Evolutionary conservation across 2,888 invertebrate genomes (phyloP), one percentile per base, ranked within the genome.

Genomic region (Xanthorhoe designata): DNA sequence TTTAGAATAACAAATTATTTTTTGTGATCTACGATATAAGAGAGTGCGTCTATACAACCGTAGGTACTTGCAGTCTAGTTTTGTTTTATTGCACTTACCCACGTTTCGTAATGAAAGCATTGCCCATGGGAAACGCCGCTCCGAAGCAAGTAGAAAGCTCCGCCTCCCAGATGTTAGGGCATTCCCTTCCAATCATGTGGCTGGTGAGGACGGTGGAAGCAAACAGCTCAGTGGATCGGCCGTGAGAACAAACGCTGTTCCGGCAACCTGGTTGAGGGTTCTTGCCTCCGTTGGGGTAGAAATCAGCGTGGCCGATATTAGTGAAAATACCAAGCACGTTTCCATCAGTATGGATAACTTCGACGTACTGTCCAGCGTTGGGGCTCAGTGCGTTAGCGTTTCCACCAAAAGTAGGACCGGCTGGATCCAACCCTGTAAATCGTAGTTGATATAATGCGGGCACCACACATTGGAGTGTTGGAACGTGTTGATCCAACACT

Each of bases 231-330:
- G 73, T 68, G 0, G 88, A 73, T 8, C 88, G 84, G 4, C 82
- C 75, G 66, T 90, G 90, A 3, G 88, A 89, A 69, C 90, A 90
- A 6, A 79, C 79, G 65, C 78, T 85, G 9, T 76, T 7, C 70
- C 68, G 66, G 65, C 90, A 90, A 1, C 89, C 90, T 24, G 90
- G 90, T 67, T 88, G 89, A 3, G 77, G 77, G 66, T 83, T 80
- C 54, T 71, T 81, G 35, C 89, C 90, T 10, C 88, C 87, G 58
- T 90, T 90, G 5, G 88, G 86, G 71, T 88, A 91, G 74, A 90
- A 89, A 71, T 90, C 84, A 29, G 75, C 78, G 61, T 86, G 58
- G 7, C 73, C 84, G 18, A 84, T 72, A 0, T 75, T 63, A 42
- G 83, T 73, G 55, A 81, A 77, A 51, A 88, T 85, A 17, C 89